These are phyloP conservation scores for Talpa occidentalis DNA, from an alignment of 2,113 vertebrate species.

Conservation along the genomic window DNA sequence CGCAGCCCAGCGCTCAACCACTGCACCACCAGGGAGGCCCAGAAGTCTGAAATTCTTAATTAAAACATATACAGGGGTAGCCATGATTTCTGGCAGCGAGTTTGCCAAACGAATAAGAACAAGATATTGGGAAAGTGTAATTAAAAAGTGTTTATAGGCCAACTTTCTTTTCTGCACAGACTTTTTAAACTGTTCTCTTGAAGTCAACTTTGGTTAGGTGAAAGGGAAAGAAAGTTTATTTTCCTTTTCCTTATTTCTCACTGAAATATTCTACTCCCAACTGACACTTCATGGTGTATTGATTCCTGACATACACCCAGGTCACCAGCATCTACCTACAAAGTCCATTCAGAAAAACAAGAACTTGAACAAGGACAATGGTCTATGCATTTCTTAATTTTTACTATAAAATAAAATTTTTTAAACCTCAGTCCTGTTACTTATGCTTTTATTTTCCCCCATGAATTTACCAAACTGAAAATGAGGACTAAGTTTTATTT, in stretches of 20 bases:
- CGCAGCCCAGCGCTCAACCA: no score
- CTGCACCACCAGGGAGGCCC: no score
- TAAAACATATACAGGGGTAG: background rate
- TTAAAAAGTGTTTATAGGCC: background rate
- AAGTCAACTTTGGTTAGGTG: background rate
- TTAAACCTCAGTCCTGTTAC: background rate
- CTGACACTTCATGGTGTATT: background rate
- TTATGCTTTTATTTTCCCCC: background rate
- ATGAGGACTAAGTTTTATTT: background rate
- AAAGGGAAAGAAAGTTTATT: background rate
- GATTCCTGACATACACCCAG: background rate
- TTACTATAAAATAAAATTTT: background rate
- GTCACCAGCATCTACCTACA: background rate
- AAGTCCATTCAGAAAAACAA: background rate
- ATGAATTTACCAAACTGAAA: slow-evolving; percentile 24
- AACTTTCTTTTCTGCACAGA: slow-evolving; percentile 5
- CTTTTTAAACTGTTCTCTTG: background rate
- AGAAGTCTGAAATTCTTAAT: slow-evolving; percentile 9
- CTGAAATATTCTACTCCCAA: background rate
- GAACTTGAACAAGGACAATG: background rate
- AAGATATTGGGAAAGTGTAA: background rate
- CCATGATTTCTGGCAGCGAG: background rate
- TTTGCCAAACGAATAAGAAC: background rate
- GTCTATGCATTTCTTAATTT: background rate
- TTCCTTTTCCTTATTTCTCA: background rate